Evolutionary conservation across 2,797 vertebrate species (phyloP).

Genomic region (Diplodus puntazzo): DNA sequence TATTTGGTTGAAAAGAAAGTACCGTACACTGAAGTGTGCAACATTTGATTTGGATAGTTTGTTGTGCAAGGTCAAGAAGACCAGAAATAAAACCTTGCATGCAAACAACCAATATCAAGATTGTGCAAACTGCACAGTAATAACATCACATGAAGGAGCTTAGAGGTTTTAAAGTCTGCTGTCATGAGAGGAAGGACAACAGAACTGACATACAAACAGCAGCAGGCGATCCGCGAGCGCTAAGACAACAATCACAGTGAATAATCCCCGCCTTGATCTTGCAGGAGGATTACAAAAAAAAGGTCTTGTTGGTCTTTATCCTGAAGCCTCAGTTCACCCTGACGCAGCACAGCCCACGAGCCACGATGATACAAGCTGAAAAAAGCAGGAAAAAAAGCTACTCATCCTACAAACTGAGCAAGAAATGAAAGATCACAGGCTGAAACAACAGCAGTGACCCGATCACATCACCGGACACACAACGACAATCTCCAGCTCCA

Average conservation of each 20-base stretch:
- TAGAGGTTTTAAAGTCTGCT: conserved; percentile 1
- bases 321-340: conserved; percentile 7
- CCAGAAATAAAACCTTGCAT: neutral
- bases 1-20: no score
- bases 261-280: conserved; percentile 57
- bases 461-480: no score
- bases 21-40: no score
- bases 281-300: conserved; percentile 36
- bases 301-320: conserved; percentile 19
- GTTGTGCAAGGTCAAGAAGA: neutral
- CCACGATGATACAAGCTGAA: no score
- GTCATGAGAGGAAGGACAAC: conserved; percentile 2
- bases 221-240: conserved; percentile 4
- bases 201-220: neutral
- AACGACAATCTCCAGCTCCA: no score
- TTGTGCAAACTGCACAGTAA: neutral
- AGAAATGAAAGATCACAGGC: no score
- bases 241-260: conserved; percentile 33
- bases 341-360: neutral
- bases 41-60: no score
- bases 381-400: no score
- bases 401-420: no score
- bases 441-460: no score
- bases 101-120: neutral
- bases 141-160: conserved; percentile 18